phyloP scores from a whole-genome alignment of 2,113 vertebrate genomes.

The Channa argus region DNA sequence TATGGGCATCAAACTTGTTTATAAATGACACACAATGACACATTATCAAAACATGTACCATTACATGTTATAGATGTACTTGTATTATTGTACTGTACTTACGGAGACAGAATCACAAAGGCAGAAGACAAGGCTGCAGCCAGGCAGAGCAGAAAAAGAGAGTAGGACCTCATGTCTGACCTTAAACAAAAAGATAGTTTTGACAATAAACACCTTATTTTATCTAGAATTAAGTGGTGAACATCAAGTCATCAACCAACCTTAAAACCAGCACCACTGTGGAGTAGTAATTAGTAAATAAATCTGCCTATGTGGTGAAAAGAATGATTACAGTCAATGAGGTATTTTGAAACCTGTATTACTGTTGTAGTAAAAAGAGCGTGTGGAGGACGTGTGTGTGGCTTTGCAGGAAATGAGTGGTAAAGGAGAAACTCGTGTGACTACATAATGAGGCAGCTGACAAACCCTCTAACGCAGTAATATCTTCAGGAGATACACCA shows the following conservation, averaged over 20 bases:
- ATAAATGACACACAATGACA: no score
- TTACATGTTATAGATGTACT: neutral
- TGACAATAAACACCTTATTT: neutral
- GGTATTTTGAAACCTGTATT: no score
- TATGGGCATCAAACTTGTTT: no score
- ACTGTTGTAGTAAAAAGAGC: no score
- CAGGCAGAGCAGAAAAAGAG: constrained; percentile 54
- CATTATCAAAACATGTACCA: neutral
- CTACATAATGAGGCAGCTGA: neutral
- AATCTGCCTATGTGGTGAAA: neutral
- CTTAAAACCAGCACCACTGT: no score
- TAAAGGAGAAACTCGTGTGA: neutral
- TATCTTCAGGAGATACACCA: neutral
- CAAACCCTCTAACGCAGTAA: neutral
- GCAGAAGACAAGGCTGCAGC: constrained; percentile 53
- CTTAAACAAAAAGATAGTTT: constrained; percentile 30
- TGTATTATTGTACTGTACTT: constrained; percentile 40
- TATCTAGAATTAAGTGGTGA: no score
- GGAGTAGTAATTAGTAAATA: neutral
- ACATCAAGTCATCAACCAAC: no score
- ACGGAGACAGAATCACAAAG: constrained; percentile 53
- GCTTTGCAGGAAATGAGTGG: neutral
- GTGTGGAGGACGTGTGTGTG: neutral
- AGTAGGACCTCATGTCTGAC: constrained; percentile 60
- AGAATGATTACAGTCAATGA: no score